Evolutionary conservation across 2,113 vertebrate genomes (phyloP).

Genomic region (Ploceus nigricollis): DNA sequence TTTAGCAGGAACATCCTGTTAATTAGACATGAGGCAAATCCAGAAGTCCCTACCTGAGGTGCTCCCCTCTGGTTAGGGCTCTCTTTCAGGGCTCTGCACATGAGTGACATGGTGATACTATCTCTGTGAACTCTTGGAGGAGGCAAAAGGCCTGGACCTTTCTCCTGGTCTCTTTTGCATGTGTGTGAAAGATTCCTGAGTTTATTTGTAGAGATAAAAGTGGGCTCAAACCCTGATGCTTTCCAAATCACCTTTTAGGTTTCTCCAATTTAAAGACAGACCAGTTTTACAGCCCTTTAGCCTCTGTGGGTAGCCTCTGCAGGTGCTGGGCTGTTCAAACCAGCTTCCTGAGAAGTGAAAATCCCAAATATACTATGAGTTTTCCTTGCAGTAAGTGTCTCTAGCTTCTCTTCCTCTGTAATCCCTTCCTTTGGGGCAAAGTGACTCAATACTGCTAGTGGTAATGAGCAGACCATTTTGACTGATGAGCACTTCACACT

Average conservation of each 20-base stretch:
- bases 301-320: not conserved
- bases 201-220: not conserved
- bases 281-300: not conserved
- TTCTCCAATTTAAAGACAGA: not conserved
- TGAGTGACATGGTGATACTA: not conserved
- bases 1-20: not conserved
- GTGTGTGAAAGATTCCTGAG: not conserved
- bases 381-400: not conserved
- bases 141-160: not conserved
- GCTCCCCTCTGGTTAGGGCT: not conserved
- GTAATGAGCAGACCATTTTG: not conserved
- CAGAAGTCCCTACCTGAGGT: not conserved
- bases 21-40: not conserved
- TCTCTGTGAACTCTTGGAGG: not conserved
- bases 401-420: not conserved
- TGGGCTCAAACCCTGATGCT: not conserved
- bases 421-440: not conserved
- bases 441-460: not conserved
- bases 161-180: not conserved
- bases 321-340: not conserved
- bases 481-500: not conserved
- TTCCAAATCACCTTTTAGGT: not conserved
- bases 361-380: not conserved
- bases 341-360: not conserved
- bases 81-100: not conserved